Conservation (phyloP, 2,113 vertebrate genomes). For the Odontophorus gujanensis region DNA sequence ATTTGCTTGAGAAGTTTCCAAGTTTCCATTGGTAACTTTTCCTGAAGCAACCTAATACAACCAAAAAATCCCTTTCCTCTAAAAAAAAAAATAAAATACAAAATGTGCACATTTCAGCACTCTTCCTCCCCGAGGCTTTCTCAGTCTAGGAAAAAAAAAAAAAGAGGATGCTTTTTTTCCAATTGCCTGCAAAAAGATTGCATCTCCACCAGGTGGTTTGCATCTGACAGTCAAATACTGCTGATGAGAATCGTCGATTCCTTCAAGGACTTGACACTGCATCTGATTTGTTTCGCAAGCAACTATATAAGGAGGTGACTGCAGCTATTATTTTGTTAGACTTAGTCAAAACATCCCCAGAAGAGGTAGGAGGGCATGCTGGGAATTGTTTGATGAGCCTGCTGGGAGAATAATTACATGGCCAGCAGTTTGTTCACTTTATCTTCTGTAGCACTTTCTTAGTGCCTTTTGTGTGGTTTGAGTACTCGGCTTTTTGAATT, state of each 20-base stretch:
- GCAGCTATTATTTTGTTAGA: conserved; percentile 3
- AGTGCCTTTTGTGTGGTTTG: not conserved
- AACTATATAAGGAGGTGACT: conserved; percentile 1
- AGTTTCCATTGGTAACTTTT: not conserved
- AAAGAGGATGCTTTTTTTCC: not conserved
- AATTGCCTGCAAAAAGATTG: not conserved
- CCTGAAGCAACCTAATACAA: not conserved
- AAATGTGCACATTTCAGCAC: not conserved
- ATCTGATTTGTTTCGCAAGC: not conserved
- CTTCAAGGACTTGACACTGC: conserved; percentile 2
- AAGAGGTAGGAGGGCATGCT: not conserved
- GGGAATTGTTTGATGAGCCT: conserved; percentile 31
- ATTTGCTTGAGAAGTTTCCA: not conserved
- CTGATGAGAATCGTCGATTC: not conserved
- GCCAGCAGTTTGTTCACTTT: not conserved
- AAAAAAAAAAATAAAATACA: not conserved
- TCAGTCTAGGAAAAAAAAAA: not conserved
- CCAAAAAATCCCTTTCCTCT: not conserved
- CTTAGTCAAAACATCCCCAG: conserved; percentile 23
- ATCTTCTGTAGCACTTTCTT: not conserved
- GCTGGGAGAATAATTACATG: conserved; percentile 31
- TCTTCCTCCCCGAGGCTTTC: not conserved
- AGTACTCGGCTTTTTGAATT: not conserved
- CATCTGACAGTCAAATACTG: not conserved
- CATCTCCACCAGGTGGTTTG: not conserved